Conservation (phyloP, 2,888 invertebrate genomes). For the Unio pictorum region DNA sequence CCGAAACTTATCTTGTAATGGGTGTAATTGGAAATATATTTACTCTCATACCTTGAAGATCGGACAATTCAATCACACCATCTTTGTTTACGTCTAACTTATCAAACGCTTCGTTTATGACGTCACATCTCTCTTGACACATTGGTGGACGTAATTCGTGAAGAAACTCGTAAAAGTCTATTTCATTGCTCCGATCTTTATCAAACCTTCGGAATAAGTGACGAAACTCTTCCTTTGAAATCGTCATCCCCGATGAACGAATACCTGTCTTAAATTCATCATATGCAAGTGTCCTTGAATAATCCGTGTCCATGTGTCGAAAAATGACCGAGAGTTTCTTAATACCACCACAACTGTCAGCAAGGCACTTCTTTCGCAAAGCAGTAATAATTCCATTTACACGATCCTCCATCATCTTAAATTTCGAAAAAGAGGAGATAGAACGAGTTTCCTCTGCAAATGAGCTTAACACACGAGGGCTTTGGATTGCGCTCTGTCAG, state of each 20-base stretch:
- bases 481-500: too few species aligned
- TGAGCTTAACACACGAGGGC: too few species aligned
- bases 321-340: conserved; percentile 58
- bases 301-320: conserved; percentile 61
- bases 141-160: conserved; percentile 56
- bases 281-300: conserved; percentile 55
- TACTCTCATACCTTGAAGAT: conserved; percentile 58
- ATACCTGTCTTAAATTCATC: conserved; percentile 59
- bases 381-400: conserved; percentile 36
- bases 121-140: conserved; percentile 41
- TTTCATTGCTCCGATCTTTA: conserved; percentile 50
- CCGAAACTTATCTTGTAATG: too few species aligned
- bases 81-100: conserved; percentile 62
- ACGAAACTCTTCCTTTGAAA: conserved; percentile 48
- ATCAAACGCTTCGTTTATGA: conserved; percentile 63
- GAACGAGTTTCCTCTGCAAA: not conserved
- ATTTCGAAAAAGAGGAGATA: not conserved
- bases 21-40: too few species aligned
- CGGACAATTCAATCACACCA: conserved; percentile 56
- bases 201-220: conserved; percentile 58
- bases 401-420: conserved; percentile 10
- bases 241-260: conserved; percentile 40
- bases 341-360: conserved; percentile 51
- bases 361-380: conserved; percentile 45
- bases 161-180: conserved; percentile 65